phyloP scores from a whole-genome alignment of 2,113 vertebrate genomes.

The Apodemus sylvaticus region DNA sequence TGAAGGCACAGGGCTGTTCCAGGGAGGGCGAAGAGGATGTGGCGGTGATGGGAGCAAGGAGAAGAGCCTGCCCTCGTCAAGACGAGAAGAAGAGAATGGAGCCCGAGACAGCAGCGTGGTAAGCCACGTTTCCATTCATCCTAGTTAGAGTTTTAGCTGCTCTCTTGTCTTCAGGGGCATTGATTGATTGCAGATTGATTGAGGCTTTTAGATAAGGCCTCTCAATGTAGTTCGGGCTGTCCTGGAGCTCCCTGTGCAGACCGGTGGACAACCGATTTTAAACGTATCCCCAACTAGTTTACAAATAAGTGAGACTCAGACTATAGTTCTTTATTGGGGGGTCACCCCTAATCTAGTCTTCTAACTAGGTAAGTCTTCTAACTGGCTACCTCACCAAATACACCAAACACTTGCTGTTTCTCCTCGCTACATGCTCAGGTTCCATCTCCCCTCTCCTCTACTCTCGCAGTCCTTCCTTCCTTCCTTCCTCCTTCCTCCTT shows the following conservation, averaged over 20 bases:
- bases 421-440: no score
- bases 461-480: no score
- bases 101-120: conserved; percentile 84
- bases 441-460: no score
- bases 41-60: conserved; percentile 88
- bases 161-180: conserved; percentile 79
- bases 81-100: conserved; percentile 92
- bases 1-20: conserved; percentile 87
- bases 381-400: no score
- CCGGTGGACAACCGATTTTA: no score
- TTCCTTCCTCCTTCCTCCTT: no score
- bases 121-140: conserved; percentile 81
- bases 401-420: no score
- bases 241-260: not conserved
- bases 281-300: no score
- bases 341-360: no score
- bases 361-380: no score
- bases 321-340: no score
- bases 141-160: conserved; percentile 85
- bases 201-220: not conserved
- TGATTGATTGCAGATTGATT: not conserved
- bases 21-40: conserved; percentile 95
- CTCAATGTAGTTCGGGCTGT: not conserved
- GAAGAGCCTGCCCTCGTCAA: conserved; percentile 91
- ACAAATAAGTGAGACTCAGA: no score